These are phyloP conservation scores for Mellivora capensis DNA, from an alignment of 2,113 vertebrate genomes.

Conservation along the genomic window DNA sequence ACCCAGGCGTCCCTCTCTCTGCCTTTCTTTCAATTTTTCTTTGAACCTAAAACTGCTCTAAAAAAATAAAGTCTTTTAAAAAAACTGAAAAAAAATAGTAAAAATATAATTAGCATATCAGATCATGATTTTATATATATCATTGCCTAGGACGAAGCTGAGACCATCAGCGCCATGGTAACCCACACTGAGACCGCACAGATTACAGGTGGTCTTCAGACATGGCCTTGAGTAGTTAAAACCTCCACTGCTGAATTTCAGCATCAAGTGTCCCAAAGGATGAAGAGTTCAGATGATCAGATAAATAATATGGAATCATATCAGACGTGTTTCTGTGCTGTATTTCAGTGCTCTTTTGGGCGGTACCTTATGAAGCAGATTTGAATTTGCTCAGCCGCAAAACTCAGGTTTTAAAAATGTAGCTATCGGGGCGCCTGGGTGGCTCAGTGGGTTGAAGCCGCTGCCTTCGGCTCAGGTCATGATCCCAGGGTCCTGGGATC, in stretches of 20 bases:
- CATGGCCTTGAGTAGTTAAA: background rate
- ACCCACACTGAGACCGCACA: background rate
- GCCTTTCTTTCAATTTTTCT: background rate
- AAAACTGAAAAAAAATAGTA: background rate
- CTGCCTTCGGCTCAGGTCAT: too few species aligned
- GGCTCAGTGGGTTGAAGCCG: too few species aligned
- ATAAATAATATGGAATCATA: background rate
- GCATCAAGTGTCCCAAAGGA: background rate
- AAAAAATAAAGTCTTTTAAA: background rate
- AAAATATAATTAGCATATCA: background rate
- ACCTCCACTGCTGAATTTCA: background rate
- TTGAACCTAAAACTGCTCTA: background rate
- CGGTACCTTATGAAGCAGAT: background rate
- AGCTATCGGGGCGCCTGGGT: too few species aligned
- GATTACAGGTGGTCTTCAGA: background rate
- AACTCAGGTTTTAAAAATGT: slow-evolving; percentile 11
- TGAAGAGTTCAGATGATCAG: background rate
- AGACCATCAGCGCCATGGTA: background rate
- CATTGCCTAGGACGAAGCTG: background rate
- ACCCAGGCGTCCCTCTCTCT: background rate
- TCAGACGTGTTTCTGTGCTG: background rate
- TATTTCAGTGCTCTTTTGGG: background rate
- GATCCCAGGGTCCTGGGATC: too few species aligned
- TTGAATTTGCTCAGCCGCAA: background rate
- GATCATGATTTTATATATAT: background rate